These are phyloP conservation scores for Drosophila bunnanda DNA, from an alignment of 2,888 invertebrate species.

Conservation along the genomic window DNA sequence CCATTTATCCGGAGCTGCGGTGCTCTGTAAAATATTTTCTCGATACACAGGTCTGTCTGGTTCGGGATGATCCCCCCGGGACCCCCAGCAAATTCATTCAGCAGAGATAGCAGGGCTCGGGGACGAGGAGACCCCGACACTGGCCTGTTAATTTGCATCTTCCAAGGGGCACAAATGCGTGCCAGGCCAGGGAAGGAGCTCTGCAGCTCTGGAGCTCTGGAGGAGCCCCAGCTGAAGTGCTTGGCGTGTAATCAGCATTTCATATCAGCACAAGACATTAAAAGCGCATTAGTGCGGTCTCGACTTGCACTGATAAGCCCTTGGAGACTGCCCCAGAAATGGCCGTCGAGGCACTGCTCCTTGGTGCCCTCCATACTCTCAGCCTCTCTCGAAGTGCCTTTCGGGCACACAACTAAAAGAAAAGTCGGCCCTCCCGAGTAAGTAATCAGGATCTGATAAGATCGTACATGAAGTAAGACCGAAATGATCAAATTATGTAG, in stretches of 20 bases:
- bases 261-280: slow-evolving; percentile 85
- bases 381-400: neutral
- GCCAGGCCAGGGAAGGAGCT: slow-evolving; percentile 14
- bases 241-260: slow-evolving; percentile 82
- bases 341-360: slow-evolving; percentile 20
- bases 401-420: slow-evolving; percentile 3
- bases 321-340: slow-evolving; percentile 52
- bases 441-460: slow-evolving; percentile 33
- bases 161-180: slow-evolving; percentile 44
- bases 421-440: slow-evolving; percentile 27
- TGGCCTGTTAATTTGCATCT: slow-evolving; percentile 65
- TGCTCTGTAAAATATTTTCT: slow-evolving; percentile 44
- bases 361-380: neutral
- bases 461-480: slow-evolving; percentile 15
- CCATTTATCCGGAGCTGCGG: slow-evolving; percentile 61
- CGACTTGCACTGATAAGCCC: slow-evolving; percentile 73
- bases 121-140: slow-evolving; percentile 6
- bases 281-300: slow-evolving; percentile 85
- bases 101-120: slow-evolving; percentile 41
- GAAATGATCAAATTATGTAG: slow-evolving; percentile 22
- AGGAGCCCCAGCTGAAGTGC: slow-evolving; percentile 23
- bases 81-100: slow-evolving; percentile 51
- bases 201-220: neutral
- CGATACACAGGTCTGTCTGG: slow-evolving; percentile 43
- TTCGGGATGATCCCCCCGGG: slow-evolving; percentile 6